These are phyloP conservation scores for Acrocyrtus sp. DNA, from an alignment of 2,888 invertebrate species.

Conservation along the genomic window DNA sequence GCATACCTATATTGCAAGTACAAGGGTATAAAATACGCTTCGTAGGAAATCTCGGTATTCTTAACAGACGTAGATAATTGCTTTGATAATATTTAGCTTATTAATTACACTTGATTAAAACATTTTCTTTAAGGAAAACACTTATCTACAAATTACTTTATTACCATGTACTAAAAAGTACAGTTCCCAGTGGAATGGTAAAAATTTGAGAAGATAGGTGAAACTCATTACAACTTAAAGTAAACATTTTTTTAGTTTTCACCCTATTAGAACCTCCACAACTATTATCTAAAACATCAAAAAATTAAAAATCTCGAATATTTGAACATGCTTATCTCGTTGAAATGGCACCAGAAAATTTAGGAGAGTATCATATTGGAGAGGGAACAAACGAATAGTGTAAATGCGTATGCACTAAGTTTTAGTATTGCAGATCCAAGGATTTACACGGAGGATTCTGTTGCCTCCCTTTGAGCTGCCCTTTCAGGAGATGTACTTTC, in stretches of 20 bases:
- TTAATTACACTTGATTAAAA: no score
- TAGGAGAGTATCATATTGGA: not conserved
- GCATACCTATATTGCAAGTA: not conserved
- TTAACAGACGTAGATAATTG: no score
- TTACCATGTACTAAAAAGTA: no score
- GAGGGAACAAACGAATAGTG: not conserved
- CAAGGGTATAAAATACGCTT: not conserved
- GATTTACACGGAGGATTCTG: not conserved
- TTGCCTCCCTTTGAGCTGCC: constrained; percentile 6
- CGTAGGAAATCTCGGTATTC: not conserved
- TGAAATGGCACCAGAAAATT: constrained; percentile 7
- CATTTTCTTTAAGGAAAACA: no score
- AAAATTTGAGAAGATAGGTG: no score
- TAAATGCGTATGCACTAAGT: no score
- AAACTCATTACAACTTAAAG: no score
- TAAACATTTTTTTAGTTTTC: no score
- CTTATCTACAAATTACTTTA: no score
- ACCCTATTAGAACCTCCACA: no score
- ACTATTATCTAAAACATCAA: not conserved
- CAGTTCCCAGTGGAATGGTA: not conserved
- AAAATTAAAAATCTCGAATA: not conserved
- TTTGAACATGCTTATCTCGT: not conserved
- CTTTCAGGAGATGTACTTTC: constrained; percentile 9
- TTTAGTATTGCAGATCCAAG: not conserved
- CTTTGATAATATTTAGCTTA: no score